A percentile compares a stretch with the other conserved stretches of the same genome.
Conservation (phyloP, 2,113 vertebrate species). For the Danionella cerebrum region DNA sequence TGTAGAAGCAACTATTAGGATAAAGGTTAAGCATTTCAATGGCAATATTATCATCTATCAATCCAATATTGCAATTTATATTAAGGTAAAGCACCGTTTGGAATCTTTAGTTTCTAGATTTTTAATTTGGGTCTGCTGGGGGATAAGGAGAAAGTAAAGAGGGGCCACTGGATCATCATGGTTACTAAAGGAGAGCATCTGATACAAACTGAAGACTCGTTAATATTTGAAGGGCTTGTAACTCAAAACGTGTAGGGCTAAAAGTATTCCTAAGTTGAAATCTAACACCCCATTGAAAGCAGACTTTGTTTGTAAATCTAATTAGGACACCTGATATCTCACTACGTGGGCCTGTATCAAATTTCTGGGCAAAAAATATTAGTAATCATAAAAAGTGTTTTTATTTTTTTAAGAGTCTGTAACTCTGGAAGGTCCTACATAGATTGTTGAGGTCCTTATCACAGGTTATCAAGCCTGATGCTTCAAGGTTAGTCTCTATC, state of each 20-base stretch:
- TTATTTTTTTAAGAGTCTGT: too few species aligned
- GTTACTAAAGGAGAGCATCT: slow-evolving; percentile 31
- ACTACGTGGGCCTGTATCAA: slow-evolving; percentile 43
- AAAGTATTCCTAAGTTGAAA: slow-evolving; percentile 65
- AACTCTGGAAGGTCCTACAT: too few species aligned
- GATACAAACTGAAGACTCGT: slow-evolving; percentile 54
- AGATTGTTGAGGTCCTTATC: too few species aligned
- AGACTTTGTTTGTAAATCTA: slow-evolving; percentile 63
- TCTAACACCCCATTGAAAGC: slow-evolving; percentile 56
- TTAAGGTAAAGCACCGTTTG: too few species aligned
- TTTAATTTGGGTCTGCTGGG: neutral
- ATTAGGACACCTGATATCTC: slow-evolving; percentile 61
- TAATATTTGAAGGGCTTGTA: slow-evolving; percentile 60
- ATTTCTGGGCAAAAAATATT: slow-evolving; percentile 49
- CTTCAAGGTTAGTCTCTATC: too few species aligned
- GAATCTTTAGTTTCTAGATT: too few species aligned
- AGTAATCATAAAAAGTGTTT: neutral
- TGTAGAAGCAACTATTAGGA: too few species aligned
- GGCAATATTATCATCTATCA: too few species aligned
- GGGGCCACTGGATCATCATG: neutral
- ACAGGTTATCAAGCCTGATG: too few species aligned
- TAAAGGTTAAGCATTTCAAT: too few species aligned
- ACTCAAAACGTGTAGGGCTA: slow-evolving; percentile 61
- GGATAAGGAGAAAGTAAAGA: neutral
- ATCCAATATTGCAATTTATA: too few species aligned